Evolutionary conservation across 2,797 vertebrate genomes (phyloP).

Genomic region (Silurus lanzhouensis): DNA sequence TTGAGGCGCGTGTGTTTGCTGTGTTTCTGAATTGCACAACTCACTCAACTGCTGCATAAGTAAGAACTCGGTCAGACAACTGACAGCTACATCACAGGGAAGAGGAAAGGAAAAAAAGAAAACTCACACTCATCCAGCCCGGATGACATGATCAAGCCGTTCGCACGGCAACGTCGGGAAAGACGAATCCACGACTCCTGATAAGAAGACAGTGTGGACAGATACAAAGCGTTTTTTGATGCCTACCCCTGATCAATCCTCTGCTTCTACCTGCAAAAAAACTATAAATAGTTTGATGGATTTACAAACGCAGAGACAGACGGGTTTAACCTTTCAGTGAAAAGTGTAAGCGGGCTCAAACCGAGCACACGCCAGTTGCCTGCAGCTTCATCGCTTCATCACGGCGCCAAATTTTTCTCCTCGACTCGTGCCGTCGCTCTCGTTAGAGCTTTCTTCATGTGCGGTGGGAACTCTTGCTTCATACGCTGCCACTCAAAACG

Average conservation of each 20-base stretch:
- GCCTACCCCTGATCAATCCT: slow-evolving; percentile 28
- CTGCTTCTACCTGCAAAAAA: slow-evolving; percentile 4
- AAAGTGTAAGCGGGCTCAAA: slow-evolving; percentile 29
- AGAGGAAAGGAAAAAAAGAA: neutral
- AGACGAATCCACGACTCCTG: slow-evolving; percentile 29
- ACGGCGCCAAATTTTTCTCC: slow-evolving; percentile 21
- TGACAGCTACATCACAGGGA: slow-evolving; percentile 13
- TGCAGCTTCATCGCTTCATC: slow-evolving; percentile 29
- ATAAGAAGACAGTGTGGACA: slow-evolving; percentile 13
- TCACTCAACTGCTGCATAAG: neutral
- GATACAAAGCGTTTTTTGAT: neutral
- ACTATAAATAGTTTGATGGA: slow-evolving; percentile 53
- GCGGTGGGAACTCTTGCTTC: neutral
- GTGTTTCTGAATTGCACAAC: neutral
- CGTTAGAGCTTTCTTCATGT: slow-evolving; percentile 10
- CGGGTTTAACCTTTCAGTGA: slow-evolving; percentile 48
- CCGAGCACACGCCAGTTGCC: slow-evolving; percentile 21
- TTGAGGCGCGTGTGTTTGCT: neutral
- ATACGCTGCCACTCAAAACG: neutral
- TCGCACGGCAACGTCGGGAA: neutral
- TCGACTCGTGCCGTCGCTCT: neutral
- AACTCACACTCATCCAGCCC: neutral
- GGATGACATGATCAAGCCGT: slow-evolving; percentile 11
- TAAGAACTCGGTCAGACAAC: neutral
- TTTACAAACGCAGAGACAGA: slow-evolving; percentile 33